Conservation (phyloP, 1,140 invertebrate species). For the Penaeus chinensis region DNA sequence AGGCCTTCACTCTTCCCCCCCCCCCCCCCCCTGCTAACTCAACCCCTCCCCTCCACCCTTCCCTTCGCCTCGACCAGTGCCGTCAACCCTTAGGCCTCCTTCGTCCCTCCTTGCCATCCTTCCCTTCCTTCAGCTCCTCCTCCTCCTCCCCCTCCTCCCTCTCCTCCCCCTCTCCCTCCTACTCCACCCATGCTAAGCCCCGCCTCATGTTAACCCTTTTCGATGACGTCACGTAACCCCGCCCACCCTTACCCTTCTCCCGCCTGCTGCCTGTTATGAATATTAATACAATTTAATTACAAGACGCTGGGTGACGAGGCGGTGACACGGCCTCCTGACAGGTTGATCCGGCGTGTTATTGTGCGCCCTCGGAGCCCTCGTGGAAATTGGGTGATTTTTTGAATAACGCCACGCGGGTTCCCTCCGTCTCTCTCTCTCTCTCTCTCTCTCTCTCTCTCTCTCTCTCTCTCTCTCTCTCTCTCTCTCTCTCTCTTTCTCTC, state of each 20-base stretch:
- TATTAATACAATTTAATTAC: conserved; percentile 29
- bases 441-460: too few relatives aligned
- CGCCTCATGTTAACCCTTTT: neutral
- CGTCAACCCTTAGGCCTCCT: neutral
- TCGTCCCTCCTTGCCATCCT: neutral
- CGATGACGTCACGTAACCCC: neutral
- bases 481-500: too few relatives aligned
- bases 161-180: neutral
- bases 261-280: conserved; percentile 6
- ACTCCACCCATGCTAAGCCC: neutral
- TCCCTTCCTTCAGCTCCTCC: neutral
- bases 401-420: too few relatives aligned
- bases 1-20: neutral
- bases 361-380: too few relatives aligned
- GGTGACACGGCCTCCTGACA: too few relatives aligned
- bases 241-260: conserved; percentile 2
- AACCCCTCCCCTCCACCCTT: neutral
- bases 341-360: too few relatives aligned
- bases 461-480: too few relatives aligned
- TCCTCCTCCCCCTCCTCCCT: neutral
- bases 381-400: too few relatives aligned
- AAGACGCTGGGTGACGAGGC: neutral
- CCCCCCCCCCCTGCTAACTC: neutral
- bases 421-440: too few relatives aligned
- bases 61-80: neutral